Conservation (phyloP, 2,888 invertebrate species). For the Timandra comae region DNA sequence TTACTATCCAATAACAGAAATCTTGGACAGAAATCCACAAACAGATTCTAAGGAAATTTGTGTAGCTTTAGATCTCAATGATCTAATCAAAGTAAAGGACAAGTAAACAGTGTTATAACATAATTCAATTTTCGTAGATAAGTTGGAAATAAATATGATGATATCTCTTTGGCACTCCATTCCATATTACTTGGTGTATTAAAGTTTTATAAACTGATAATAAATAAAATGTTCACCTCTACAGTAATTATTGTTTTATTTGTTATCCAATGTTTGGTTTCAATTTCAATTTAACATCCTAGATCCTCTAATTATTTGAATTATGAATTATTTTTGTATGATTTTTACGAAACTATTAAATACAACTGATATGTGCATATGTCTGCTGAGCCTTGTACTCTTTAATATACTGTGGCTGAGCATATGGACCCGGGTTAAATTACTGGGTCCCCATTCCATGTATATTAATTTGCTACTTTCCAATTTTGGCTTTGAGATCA, state of each 20-base stretch:
- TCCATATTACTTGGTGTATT: conserved; percentile 68
- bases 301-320: too few species aligned
- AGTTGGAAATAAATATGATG: conserved; percentile 54
- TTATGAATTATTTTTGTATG: too few species aligned
- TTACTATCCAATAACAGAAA: conserved; percentile 77
- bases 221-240: conserved; percentile 68
- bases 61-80: conserved; percentile 73
- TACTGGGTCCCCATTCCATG: too few species aligned
- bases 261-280: too few species aligned
- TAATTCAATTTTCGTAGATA: conserved; percentile 65
- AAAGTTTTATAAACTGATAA: conserved; percentile 66
- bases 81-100: conserved; percentile 74
- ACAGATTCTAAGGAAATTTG: conserved; percentile 74
- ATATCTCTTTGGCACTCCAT: conserved; percentile 67
- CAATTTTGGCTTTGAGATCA: too few species aligned
- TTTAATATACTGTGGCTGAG: too few species aligned
- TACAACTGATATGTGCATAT: too few species aligned
- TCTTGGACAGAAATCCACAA: conserved; percentile 69
- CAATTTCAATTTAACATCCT: too few species aligned
- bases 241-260: conserved; percentile 32
- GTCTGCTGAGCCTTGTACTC: too few species aligned
- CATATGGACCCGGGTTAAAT: too few species aligned
- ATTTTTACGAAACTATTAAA: too few species aligned
- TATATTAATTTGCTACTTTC: too few species aligned
- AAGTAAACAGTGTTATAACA: conserved; percentile 64